Evolutionary conservation across 2,113 vertebrate species (phyloP).

Genomic region (Acrocephalus kingi): DNA sequence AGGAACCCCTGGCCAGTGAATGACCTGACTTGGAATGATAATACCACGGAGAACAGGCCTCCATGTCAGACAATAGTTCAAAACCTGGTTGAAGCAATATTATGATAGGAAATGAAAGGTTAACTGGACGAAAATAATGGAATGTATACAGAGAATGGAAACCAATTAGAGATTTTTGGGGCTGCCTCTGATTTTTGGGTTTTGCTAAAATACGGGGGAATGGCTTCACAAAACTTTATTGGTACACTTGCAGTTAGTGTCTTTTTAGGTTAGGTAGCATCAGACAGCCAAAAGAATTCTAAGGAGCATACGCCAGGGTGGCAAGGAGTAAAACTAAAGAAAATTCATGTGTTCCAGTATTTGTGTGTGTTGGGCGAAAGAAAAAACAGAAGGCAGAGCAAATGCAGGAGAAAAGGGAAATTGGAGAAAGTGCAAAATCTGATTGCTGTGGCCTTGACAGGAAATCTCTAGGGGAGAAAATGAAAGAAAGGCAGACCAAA

Average conservation of each 20-base stretch:
- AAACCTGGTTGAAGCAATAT: not conserved
- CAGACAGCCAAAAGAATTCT: not conserved
- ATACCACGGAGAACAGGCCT: not conserved
- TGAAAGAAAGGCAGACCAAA: not conserved
- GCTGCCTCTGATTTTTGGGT: not conserved
- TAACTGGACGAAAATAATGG: not conserved
- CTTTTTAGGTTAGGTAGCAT: not conserved
- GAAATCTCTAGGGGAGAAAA: not conserved
- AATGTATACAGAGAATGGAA: not conserved
- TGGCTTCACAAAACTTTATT: not conserved
- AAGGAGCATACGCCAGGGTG: not conserved
- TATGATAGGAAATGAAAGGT: not conserved
- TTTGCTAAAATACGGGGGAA: not conserved
- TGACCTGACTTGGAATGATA: not conserved
- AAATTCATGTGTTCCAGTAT: not conserved
- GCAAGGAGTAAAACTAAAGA: not conserved
- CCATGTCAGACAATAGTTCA: not conserved
- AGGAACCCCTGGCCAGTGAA: not conserved
- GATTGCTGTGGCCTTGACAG: not conserved
- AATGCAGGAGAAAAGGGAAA: not conserved
- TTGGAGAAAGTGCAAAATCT: not conserved
- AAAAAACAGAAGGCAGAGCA: not conserved
- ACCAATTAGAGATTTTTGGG: not conserved
- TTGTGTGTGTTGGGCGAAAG: accelerated
- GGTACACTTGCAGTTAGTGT: not conserved